A percentile compares a stretch with the other conserved stretches of the same genome.
Conservation (phyloP, 1,140 invertebrate species). For the Camponotus pennsylvanicus region DNA sequence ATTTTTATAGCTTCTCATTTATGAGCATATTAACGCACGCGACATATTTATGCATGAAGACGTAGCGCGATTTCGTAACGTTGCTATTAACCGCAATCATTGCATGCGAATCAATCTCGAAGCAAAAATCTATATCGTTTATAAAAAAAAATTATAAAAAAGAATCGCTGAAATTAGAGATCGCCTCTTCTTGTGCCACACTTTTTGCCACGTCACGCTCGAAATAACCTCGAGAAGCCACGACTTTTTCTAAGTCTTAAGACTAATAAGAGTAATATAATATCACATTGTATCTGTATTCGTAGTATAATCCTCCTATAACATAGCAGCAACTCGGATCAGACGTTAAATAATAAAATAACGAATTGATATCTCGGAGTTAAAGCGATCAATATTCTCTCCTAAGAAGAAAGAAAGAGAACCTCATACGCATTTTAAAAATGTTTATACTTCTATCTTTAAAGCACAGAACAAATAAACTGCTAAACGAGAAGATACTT, state of each 20-base stretch:
- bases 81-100: conserved; percentile 19
- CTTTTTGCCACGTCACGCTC: conserved; percentile 38
- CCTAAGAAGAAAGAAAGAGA: background rate
- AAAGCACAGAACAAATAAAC: background rate
- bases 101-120: background rate
- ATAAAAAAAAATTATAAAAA: background rate
- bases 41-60: conserved; percentile 26
- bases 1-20: conserved; percentile 28
- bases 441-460: background rate
- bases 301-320: conserved; percentile 17
- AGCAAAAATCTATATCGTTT: background rate
- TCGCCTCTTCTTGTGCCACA: background rate
- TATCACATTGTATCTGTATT: conserved; percentile 29
- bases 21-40: background rate
- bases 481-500: background rate
- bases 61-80: conserved; percentile 29
- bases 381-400: background rate
- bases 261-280: conserved; percentile 53
- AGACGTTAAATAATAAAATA: conserved; percentile 33
- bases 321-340: background rate
- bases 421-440: too few species aligned
- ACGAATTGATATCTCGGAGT: conserved; percentile 23
- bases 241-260: conserved; percentile 61
- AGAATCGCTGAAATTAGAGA: background rate
- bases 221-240: conserved; percentile 46